Base-by-base conservation (phyloP, 2,888 invertebrate genomes). In the Byasa hedistus region DNA sequence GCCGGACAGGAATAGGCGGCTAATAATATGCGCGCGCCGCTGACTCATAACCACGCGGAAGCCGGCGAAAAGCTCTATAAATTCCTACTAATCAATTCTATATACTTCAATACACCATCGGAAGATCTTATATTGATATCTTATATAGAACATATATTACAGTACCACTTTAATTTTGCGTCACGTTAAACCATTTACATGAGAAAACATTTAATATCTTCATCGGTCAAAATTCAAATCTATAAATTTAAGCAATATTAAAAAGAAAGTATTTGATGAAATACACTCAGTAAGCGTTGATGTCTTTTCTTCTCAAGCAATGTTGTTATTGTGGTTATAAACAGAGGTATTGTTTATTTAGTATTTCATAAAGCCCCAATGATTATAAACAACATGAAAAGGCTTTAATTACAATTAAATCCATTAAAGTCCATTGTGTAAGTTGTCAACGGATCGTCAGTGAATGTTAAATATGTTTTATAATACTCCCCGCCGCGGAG, bases 1-100 rank as follows among this genome's bases (percentile, higher is more conserved):
- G 71, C 58, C 48, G 74, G 71, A 77, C 81, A 76, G 81, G 82
- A 85, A 86, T 86, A 87, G 82, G 70, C 73, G 70, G 76, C 85
- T 87, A 87, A 83, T 81, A 84, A 87, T 87, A 87, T 70, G 65
- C 75, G 64, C 71, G 71, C 73, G 76, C 69, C 75, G 79, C 79
- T 87, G 88, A 89, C 77, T 83, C 80, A 83, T 73, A 75, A 66
- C 76, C 78, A 83, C 78, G 77, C 83, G 83, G 84, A 85, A 86
- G 83, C 81, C 78, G 78, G 79, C 78, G 80, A 83, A 84, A 86
- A 85, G 79, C 76, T 81, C 79, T 82, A 83, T 83, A 83, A 83
- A 87, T 68, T 68, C 36, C 36, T 54, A 54, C 44, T 51, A 68
- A 66, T 62, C 62, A 58, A 62, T 66, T 44, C 66, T 64, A 64